Evolutionary conservation across 2,888 invertebrate species (phyloP), one percentile per base, ranked within the genome.

Genomic region (Syritta pipiens): DNA sequence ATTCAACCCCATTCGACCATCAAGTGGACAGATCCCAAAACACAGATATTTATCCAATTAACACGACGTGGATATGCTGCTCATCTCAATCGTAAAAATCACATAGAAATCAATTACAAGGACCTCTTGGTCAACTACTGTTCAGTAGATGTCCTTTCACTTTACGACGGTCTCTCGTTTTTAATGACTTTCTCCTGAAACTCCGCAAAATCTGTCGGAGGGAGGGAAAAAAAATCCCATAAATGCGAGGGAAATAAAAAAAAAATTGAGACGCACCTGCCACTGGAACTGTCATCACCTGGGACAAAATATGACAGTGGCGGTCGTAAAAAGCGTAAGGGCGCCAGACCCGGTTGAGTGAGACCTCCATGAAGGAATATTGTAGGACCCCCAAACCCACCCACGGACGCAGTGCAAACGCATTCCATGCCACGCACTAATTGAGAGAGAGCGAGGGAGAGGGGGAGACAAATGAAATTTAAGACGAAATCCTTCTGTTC

Each of bases 41-140:
- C 68, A 57, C 7, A 62, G 79, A 79, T 79, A 74, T 68, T 74
- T 74, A 67, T 74, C 74, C 79, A 79, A 74, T 74, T 74, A 74
- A 79, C 79, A 79, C 79, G 55, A 79, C 68, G 74, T 67, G 60
- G 74, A 74, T 79, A 57, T 67, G 53, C 67, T 1, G 32, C 2
- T 46, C 14, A 28, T 14, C 55, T 30, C 12, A 60, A 19, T 79
- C 67, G 79, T 79, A 67, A 67, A 71, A 67, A 55, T 49, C 28
- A 35, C 53, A 65, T 44, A 40, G 72, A 55, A 67, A 62, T 74
- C 74, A 74, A 79, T 74, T 72, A 59, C 26, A 9, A 17, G 42
- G 37, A 37, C 17, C 14, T 37, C 37, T n/a, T n/a, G 37, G 37
- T 17, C 17, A 17, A 28, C 75, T 62, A 51, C 69, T 51, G 37